These are phyloP conservation scores for Leistus spinibarbis DNA, from an alignment of 2,888 invertebrate genomes.

Conservation along the genomic window DNA sequence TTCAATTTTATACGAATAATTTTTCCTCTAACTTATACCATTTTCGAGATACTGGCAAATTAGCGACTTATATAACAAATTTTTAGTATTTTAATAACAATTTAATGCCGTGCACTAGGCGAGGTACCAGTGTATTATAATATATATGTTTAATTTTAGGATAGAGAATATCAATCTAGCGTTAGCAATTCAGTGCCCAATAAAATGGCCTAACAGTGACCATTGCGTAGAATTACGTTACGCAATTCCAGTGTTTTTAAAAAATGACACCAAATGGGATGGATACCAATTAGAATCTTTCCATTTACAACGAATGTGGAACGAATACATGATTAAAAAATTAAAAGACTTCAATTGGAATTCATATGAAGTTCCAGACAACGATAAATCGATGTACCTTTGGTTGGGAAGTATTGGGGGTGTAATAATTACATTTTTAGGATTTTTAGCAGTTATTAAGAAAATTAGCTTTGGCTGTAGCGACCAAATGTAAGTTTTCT, in stretches of 20 bases:
- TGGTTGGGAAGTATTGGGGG: slow-evolving; percentile 40
- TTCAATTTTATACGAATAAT: no score
- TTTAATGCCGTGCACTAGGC: no score
- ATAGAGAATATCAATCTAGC: slow-evolving; percentile 41
- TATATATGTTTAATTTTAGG: no score
- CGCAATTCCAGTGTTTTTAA: slow-evolving; percentile 41
- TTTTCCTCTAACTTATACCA: no score
- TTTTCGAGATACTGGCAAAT: no score
- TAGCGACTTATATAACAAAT: no score
- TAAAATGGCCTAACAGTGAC: slow-evolving; percentile 42
- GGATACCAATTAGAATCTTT: slow-evolving; percentile 40
- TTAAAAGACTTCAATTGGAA: slow-evolving; percentile 26
- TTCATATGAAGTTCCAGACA: slow-evolving; percentile 39
- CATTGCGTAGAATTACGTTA: slow-evolving; percentile 40
- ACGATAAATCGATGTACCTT: neutral
- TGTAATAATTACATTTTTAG: slow-evolving; percentile 31
- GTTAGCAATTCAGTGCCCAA: slow-evolving; percentile 38
- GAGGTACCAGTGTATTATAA: no score
- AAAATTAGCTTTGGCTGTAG: slow-evolving; percentile 5
- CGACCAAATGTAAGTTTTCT: slow-evolving; percentile 8
- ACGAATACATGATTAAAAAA: slow-evolving; percentile 16
- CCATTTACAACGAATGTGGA: slow-evolving; percentile 44
- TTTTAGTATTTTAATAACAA: no score
- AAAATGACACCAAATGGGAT: slow-evolving; percentile 17
- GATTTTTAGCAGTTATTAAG: slow-evolving; percentile 22